Percentiles rank a stretch among this genome's conserved stretches.
phyloP scores from a whole-genome alignment of 2,888 invertebrate genomes.

The Lepidochrysops patricia region DNA sequence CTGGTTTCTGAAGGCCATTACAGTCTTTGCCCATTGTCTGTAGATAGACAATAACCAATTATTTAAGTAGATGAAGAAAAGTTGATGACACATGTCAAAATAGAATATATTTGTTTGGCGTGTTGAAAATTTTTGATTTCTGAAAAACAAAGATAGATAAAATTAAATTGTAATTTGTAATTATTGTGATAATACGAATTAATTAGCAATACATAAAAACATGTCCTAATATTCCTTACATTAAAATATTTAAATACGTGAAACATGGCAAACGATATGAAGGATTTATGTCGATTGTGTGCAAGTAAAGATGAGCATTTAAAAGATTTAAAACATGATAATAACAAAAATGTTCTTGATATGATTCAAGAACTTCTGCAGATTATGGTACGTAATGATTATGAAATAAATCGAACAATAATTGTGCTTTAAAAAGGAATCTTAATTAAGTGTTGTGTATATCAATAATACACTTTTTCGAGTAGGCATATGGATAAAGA shows the following conservation, averaged over 20 bases:
- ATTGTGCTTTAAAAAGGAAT: too few relatives aligned
- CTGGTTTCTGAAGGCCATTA: too few relatives aligned
- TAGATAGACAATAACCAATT: too few relatives aligned
- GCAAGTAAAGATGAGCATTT: conserved; percentile 52
- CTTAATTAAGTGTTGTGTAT: too few relatives aligned
- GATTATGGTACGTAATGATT: conserved; percentile 43
- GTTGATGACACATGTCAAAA: too few relatives aligned
- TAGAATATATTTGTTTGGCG: too few relatives aligned
- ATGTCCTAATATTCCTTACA: background rate
- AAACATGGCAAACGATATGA: conserved; percentile 30
- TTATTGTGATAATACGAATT: background rate
- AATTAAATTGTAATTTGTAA: background rate
- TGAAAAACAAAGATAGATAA: too few relatives aligned
- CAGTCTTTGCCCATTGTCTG: too few relatives aligned
- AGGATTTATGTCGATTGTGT: conserved; percentile 61
- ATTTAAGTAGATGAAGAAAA: too few relatives aligned
- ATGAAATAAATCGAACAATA: background rate
- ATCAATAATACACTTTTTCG: too few relatives aligned
- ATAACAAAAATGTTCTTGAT: conserved; percentile 50
- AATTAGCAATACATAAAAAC: background rate
- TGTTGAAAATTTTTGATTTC: too few relatives aligned
- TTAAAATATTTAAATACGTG: background rate
- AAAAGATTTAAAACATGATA: conserved; percentile 56
- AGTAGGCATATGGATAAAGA: too few relatives aligned
- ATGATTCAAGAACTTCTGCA: conserved; percentile 54